These are phyloP conservation scores for Alitta virens DNA, from an alignment of 2,888 invertebrate genomes.

Conservation along the genomic window DNA sequence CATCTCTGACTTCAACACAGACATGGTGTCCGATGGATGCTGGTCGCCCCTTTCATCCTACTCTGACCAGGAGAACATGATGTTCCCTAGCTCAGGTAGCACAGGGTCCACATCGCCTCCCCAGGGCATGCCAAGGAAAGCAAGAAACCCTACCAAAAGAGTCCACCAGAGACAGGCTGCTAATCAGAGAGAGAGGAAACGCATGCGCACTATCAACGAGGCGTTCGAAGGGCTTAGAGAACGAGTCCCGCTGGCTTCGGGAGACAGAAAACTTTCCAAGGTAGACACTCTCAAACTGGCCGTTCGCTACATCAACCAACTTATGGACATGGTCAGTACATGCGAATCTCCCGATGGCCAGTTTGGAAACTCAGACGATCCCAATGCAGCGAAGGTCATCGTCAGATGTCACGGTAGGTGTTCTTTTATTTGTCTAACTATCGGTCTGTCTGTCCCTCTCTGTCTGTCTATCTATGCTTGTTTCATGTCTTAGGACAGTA, in stretches of 20 bases:
- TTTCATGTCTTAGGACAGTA: too few relatives aligned
- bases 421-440: too few relatives aligned
- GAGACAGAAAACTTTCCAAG: conserved; percentile 89
- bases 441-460: too few relatives aligned
- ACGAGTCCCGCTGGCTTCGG: conserved; percentile 73
- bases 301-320: conserved; percentile 88
- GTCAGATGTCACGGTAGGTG: conserved; percentile 64
- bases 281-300: conserved; percentile 90
- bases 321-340: conserved; percentile 74
- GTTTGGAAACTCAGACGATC: conserved; percentile 67
- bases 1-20: too few relatives aligned
- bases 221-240: conserved; percentile 92
- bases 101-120: not conserved
- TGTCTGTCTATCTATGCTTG: too few relatives aligned
- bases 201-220: conserved; percentile 96
- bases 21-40: too few relatives aligned
- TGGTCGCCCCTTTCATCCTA: conserved; percentile 11
- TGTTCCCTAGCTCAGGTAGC: not conserved
- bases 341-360: conserved; percentile 33
- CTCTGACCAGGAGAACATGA: conserved; percentile 16
- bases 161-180: conserved; percentile 91
- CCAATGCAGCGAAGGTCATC: conserved; percentile 74
- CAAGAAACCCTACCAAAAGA: conserved; percentile 60
- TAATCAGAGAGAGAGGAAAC: conserved; percentile 83
- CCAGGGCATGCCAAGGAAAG: not conserved